A percentile compares a stretch with the other conserved stretches of the same genome.
Evolutionary conservation across 1,140 invertebrate species (phyloP).

Genomic region (Polypedilum pembai): DNA sequence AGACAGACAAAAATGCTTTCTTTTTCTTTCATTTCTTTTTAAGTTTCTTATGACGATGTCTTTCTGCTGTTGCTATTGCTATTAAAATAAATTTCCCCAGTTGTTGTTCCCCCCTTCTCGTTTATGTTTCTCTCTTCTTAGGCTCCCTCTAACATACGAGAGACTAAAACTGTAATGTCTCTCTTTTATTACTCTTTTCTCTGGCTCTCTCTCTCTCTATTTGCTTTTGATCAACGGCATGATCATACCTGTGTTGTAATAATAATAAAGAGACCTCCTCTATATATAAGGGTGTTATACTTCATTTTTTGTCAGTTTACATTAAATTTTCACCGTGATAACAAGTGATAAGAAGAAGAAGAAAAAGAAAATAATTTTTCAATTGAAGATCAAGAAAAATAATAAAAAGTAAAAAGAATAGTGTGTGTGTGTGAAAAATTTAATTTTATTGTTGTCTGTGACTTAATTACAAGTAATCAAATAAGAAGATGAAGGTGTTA

Average conservation of each 20-base stretch:
- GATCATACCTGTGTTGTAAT: background rate
- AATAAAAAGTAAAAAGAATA: too few species aligned
- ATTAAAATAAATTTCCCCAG: background rate
- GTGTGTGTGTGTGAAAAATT: background rate
- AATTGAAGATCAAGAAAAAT: background rate
- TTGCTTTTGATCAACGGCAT: background rate
- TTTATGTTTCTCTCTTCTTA: background rate
- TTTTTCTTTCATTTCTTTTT: background rate
- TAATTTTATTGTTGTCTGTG: too few species aligned
- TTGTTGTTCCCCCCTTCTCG: background rate
- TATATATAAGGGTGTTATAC: conserved; percentile 27
- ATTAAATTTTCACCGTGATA: conserved; percentile 20
- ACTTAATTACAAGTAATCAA: background rate
- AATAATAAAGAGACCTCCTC: background rate
- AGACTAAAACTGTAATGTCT: background rate
- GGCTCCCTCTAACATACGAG: background rate
- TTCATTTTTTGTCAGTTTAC: conserved; percentile 22
- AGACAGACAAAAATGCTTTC: background rate
- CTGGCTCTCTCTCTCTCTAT: background rate
- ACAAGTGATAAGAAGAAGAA: background rate
- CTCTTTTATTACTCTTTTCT: background rate
- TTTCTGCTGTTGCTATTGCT: background rate
- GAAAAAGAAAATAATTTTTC: background rate
- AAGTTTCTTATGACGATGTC: background rate
- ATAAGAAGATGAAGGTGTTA: background rate